These are phyloP conservation scores for Drosophila ogumai DNA, from an alignment of 1,140 invertebrate species.

Conservation along the genomic window DNA sequence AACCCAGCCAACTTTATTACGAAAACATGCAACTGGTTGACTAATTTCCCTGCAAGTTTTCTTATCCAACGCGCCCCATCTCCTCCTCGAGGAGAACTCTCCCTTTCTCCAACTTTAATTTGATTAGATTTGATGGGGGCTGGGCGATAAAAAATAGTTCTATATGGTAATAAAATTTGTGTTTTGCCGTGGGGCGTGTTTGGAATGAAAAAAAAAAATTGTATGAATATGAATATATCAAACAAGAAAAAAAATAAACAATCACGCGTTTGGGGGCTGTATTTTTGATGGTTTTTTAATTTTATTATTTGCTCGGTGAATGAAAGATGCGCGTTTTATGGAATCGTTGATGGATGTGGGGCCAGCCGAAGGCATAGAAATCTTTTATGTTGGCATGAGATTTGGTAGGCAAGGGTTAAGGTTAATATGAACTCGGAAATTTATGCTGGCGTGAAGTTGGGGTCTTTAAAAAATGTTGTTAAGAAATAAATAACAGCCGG, in stretches of 20 bases:
- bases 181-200: slow-evolving; percentile 24
- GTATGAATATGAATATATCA: slow-evolving; percentile 46
- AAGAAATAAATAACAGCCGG: not conserved
- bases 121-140: slow-evolving; percentile 43
- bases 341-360: slow-evolving; percentile 52
- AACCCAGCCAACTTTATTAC: slow-evolving; percentile 20
- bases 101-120: slow-evolving; percentile 31
- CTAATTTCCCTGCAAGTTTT: slow-evolving; percentile 62
- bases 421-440: slow-evolving; percentile 12
- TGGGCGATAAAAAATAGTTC: slow-evolving; percentile 73
- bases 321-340: slow-evolving; percentile 28
- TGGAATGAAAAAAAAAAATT: slow-evolving; percentile 11
- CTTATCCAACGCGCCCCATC: slow-evolving; percentile 47
- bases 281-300: slow-evolving; percentile 72
- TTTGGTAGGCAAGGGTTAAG: slow-evolving; percentile 32
- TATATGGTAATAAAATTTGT: slow-evolving; percentile 76
- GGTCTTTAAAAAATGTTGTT: not conserved
- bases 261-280: slow-evolving; percentile 26
- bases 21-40: slow-evolving; percentile 75
- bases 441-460: slow-evolving; percentile 19
- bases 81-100: no score
- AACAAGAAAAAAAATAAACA: slow-evolving; percentile 8
- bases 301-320: slow-evolving; percentile 59
- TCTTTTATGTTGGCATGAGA: slow-evolving; percentile 11
- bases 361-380: slow-evolving; percentile 27